Base-by-base conservation (phyloP, 2,888 invertebrate genomes). In the Oithona nana region DNA sequence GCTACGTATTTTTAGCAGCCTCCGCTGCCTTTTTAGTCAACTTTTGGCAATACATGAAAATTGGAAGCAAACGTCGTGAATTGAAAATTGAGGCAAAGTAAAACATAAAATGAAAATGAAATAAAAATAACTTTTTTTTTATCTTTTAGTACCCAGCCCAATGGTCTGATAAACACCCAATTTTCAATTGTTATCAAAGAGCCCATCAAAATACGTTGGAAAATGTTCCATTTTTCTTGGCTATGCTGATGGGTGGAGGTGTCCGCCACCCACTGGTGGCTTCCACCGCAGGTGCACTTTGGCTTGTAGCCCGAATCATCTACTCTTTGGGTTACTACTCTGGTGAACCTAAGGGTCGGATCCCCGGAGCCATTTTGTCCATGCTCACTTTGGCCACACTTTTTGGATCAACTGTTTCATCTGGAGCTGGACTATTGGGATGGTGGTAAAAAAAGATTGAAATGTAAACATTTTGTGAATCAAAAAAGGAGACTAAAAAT, bases 191-290 rank as follows among this genome's bases (percentile, higher is more conserved):
- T 65, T 67, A 72, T 22, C 74, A 74, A 65, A 68, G 74, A 66
- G 75, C 75, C 55, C 76, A 77, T 66, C 76, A 76, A 66, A 76
- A 76, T 67, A 75, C 75, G 72, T 75, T 72, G 64, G 72, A 72
- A 64, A 67, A 66, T 51, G 69, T 70, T 58, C 69, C 71, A 3
- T 68, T 69, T 59, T 75, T 75, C 65, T 67, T 76, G 30, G 67
- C 70, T 2, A 65, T 74, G 29, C 68, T 76, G 63, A 65, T 75
- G 20, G 65, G 74, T 61, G 75, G 74, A 31, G 76, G 76, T 3
- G 68, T 76, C 20, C 70, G 73, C 63, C 71, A 71, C 67, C 75
- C 75, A 1, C 71, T 74, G 26, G 63, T 72, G 52, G 70, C 72
- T 64, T 74, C 76, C 51, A 65, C 69, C 4, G 71, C 70, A 63